A percentile compares a stretch with the other conserved stretches of the same genome.
phyloP scores from a whole-genome alignment of 1,140 invertebrate genomes.

The Parapsyche elsis region DNA sequence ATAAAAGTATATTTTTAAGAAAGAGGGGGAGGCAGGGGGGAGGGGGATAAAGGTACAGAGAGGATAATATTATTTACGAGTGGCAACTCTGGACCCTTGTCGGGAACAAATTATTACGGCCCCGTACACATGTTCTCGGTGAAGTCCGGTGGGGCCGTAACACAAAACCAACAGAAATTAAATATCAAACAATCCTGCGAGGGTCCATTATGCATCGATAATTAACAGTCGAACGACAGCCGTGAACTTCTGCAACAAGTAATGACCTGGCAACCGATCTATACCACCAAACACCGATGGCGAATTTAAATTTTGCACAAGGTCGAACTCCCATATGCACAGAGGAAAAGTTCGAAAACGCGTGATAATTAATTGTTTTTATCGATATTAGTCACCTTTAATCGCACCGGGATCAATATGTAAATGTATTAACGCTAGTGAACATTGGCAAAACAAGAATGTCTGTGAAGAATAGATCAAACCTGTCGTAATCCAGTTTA shows the following conservation, averaged over 20 bases:
- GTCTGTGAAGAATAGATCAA: too few species aligned
- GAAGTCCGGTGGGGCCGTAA: slow-evolving; percentile 40
- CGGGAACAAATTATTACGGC: slow-evolving; percentile 55
- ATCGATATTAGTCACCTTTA: too few species aligned
- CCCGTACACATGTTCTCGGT: slow-evolving; percentile 51
- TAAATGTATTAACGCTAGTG: too few species aligned
- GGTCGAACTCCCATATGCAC: too few species aligned
- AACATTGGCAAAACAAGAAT: too few species aligned
- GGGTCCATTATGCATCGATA: slow-evolving; percentile 22
- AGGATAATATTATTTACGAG: slow-evolving; percentile 54
- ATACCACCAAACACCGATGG: background rate
- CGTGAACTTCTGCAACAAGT: slow-evolving; percentile 28
- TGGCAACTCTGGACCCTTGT: slow-evolving; percentile 54
- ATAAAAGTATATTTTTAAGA: background rate
- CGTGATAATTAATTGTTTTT: too few species aligned
- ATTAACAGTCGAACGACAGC: slow-evolving; percentile 30
- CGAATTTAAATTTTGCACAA: too few species aligned
- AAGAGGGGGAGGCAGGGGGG: background rate
- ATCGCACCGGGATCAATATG: too few species aligned
- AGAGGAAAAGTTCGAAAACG: too few species aligned
- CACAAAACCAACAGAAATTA: slow-evolving; percentile 53
- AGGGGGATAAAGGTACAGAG: slow-evolving; percentile 8
- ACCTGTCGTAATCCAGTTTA: too few species aligned
- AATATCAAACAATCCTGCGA: slow-evolving; percentile 42
- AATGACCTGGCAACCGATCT: background rate